Conservation (phyloP, 2,888 invertebrate species). For the Matsumyia berberina region DNA sequence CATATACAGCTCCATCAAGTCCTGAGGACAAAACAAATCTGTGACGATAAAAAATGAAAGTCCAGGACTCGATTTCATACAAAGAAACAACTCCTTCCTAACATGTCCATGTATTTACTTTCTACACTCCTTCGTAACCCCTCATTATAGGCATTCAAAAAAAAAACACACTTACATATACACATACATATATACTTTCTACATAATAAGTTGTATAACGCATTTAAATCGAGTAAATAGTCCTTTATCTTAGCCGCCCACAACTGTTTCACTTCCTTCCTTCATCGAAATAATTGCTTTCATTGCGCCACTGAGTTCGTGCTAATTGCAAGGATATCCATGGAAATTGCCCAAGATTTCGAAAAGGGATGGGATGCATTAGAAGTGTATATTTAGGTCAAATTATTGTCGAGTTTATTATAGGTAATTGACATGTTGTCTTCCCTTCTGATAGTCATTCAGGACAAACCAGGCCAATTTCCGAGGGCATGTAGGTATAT, state of each 20-base stretch:
- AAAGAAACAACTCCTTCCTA: too few species aligned
- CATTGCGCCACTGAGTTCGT: not conserved
- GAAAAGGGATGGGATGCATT: not conserved
- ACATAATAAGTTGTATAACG: constrained; percentile 4
- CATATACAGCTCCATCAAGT: too few species aligned
- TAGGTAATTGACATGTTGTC: not conserved
- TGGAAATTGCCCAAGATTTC: constrained; percentile 19
- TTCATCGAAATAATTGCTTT: constrained; percentile 24
- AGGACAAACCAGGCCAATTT: not conserved
- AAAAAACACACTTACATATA: too few species aligned
- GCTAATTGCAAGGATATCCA: constrained; percentile 45
- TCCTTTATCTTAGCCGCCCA: not conserved
- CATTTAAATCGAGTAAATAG: not conserved
- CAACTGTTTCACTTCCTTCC: not conserved
- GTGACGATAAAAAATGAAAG: too few species aligned
- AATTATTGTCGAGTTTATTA: not conserved
- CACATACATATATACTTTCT: not conserved
- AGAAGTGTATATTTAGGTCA: constrained; percentile 14
- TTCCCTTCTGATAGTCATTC: not conserved
- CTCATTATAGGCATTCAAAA: too few species aligned
- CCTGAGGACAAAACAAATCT: too few species aligned
- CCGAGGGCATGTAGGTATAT: too few species aligned
- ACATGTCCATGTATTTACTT: too few species aligned
- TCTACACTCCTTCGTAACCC: too few species aligned
- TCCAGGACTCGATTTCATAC: too few species aligned